Conservation (phyloP, 2,888 invertebrate genomes). For the Candidula unifasciata region DNA sequence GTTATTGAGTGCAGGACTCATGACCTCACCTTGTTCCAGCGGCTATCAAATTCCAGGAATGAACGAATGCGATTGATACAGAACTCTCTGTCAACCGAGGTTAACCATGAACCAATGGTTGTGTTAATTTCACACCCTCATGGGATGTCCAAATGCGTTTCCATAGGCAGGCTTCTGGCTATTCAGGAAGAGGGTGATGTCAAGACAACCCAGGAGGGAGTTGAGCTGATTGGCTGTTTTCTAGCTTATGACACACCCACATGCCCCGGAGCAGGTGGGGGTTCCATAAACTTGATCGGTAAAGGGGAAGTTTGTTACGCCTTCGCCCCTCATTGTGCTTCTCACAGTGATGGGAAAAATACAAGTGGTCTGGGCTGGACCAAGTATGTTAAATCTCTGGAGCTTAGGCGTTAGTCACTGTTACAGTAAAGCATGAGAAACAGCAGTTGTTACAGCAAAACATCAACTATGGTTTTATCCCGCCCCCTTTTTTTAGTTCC, state of each 20-base stretch:
- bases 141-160: conserved; percentile 25
- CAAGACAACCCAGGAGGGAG: conserved; percentile 11
- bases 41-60: neutral
- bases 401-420: neutral
- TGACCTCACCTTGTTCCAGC: conserved; percentile 16
- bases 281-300: conserved; percentile 20
- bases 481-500: too few relatives aligned
- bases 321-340: conserved; percentile 29
- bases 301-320: conserved; percentile 21
- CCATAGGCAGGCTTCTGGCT: neutral
- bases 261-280: conserved; percentile 34
- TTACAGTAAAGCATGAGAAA: too few relatives aligned
- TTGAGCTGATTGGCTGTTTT: conserved; percentile 25
- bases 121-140: conserved; percentile 32
- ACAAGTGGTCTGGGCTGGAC: conserved; percentile 33
- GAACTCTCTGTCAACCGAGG: neutral
- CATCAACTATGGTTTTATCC: too few relatives aligned
- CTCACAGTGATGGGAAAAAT: neutral
- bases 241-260: conserved; percentile 21
- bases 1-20: conserved; percentile 34
- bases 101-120: conserved; percentile 20
- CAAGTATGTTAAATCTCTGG: neutral
- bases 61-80: conserved; percentile 7
- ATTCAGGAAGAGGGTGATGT: neutral
- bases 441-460: too few relatives aligned